Evolutionary conservation across 2,888 invertebrate genomes (phyloP).

Genomic region (Lampropteryx suffumata): DNA sequence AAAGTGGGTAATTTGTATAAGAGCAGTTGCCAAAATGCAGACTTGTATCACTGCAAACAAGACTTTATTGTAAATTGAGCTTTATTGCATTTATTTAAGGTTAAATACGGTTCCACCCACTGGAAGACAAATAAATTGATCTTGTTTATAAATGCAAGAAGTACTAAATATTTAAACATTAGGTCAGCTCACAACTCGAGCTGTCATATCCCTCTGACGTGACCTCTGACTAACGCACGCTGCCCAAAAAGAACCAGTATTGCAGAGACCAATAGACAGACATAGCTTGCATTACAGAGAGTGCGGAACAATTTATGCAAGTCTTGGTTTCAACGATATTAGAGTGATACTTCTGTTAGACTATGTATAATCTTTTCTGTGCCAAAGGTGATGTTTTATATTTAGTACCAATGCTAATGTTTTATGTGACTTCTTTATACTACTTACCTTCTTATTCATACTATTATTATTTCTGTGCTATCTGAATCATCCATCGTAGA

Average conservation of each 20-base stretch:
- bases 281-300: too few relatives aligned
- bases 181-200: too few relatives aligned
- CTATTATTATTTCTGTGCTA: conserved; percentile 17
- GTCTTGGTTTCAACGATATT: background rate
- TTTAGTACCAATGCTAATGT: conserved; percentile 18
- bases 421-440: conserved; percentile 28
- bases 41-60: conserved; percentile 1
- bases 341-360: background rate
- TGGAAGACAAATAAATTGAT: too few relatives aligned
- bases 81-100: background rate
- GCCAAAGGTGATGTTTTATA: conserved; percentile 31
- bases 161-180: too few relatives aligned
- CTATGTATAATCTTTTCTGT: background rate
- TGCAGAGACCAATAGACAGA: too few relatives aligned
- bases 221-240: too few relatives aligned
- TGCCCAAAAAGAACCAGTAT: too few relatives aligned
- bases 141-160: too few relatives aligned
- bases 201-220: too few relatives aligned
- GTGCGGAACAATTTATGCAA: background rate
- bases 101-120: background rate
- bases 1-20: conserved; percentile 33
- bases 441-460: conserved; percentile 25
- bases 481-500: conserved; percentile 12
- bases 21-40: conserved; percentile 26
- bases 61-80: background rate